A percentile compares a stretch with the other conserved stretches of the same genome.
Conservation (phyloP, 2,888 invertebrate species). For the Ephialtes manifestator region DNA sequence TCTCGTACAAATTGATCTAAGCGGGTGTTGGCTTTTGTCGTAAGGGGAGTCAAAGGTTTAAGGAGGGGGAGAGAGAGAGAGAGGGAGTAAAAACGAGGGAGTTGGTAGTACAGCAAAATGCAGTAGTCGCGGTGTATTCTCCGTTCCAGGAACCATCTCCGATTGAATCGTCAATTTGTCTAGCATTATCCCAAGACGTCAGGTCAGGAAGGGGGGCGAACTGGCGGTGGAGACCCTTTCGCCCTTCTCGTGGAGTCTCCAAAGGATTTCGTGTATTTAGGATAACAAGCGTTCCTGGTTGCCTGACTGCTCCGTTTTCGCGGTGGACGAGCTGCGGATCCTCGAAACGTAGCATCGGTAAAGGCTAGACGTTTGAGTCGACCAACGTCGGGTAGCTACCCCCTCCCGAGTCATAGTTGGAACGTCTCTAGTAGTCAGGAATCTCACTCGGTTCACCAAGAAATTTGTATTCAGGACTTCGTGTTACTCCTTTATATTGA, state of each 20-base stretch:
- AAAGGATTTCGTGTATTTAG: constrained; percentile 86
- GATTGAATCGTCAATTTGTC: constrained; percentile 86
- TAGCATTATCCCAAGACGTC: constrained; percentile 83
- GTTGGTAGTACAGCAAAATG: not conserved
- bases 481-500: constrained; percentile 85
- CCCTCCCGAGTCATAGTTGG: not conserved
- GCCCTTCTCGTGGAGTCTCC: constrained; percentile 73
- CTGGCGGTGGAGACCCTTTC: constrained; percentile 30
- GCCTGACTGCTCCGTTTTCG: constrained; percentile 55
- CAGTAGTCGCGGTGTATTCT: constrained; percentile 77
- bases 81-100: constrained; percentile 26
- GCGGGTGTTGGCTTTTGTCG: constrained; percentile 15
- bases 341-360: not conserved
- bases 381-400: constrained; percentile 1
- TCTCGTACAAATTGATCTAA: constrained; percentile 68
- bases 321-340: constrained; percentile 35
- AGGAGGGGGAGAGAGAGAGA: constrained; percentile 31
- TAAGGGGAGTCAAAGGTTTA: constrained; percentile 29
- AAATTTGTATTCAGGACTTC: constrained; percentile 85
- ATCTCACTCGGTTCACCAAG: constrained; percentile 34
- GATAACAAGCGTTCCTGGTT: constrained; percentile 82
- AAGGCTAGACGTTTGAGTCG: not conserved
- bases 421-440: constrained; percentile 13
- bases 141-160: constrained; percentile 77
- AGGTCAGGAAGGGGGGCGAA: constrained; percentile 69